phyloP scores from a whole-genome alignment of 1,140 invertebrate genomes.

The roundworm (Caenorhabditis elegans) region WBcel235 BX284603.4:6855001-6855500 shows the following conservation, averaged over 20 bases:
- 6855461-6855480: too few species aligned
- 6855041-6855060: slow-evolving; percentile 32
- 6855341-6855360: slow-evolving; percentile 53
- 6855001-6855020: slow-evolving; percentile 7
- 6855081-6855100: too few species aligned
- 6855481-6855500: too few species aligned
- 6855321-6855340: slow-evolving; percentile 54
- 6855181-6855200: slow-evolving; percentile 53
- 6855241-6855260: not conserved
- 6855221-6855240: slow-evolving; percentile 54
- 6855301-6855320: slow-evolving; percentile 48
- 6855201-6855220: slow-evolving; percentile 54
- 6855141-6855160: not conserved
- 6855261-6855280: not conserved
- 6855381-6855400: slow-evolving; percentile 36
- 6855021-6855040: slow-evolving; percentile 10
- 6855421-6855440: too few species aligned
- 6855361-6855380: slow-evolving; percentile 56
- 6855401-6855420: not conserved
- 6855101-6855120: too few species aligned
- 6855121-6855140: too few species aligned
- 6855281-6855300: not conserved
- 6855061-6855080: slow-evolving; percentile 38
- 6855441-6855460: too few species aligned
- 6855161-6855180: slow-evolving; percentile 54